Base-by-base conservation (phyloP, 2,113 vertebrate species). In the Arizona elegans region DNA sequence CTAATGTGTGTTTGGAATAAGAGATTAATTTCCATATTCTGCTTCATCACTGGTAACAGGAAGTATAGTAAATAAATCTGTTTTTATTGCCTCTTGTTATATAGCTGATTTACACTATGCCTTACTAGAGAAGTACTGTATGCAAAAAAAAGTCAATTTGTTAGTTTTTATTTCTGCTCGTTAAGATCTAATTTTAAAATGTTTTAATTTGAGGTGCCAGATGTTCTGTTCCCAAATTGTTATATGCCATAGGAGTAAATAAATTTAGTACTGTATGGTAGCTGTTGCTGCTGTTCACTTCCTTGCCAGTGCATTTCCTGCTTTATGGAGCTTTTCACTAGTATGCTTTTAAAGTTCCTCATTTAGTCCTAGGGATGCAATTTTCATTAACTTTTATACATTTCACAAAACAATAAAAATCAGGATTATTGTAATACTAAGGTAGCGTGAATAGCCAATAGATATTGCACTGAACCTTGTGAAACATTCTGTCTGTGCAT, bases 151-250 rank as follows among this genome's bases (percentile, higher is more conserved):
- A 93, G 50, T 53, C 65, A 75, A 33, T 93, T 93, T 93, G 50
- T 93, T 90, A 90, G 59, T 96, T 95, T 97, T 96, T 96, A 91
- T 95, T 94, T 94, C 94, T 93, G 93, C 93, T 95, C 0, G 0
- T 88, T 2, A 5, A 89, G 5, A 10, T 21, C 94, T 94, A 33
- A 94, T 96, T 96, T 97, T 96, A 91, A 92, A 91, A 1, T 0
- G 2, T 88, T 96, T 85, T 93, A 47, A 58, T 95, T 29, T 65
- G 94, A 96, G 94, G 56, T 94, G 91, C 95, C 96, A 96, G 96
- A 95, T 97, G 95, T 92, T 97, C 70, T 4, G 59, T 2, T 23
- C 38, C 50, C 2, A 89, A 94, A 87, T 92, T 92, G 47, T 90
- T 94, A n/a, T 0, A 0, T 96, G 92, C 91, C 94, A 95, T 90